phyloP scores from a whole-genome alignment of 1,140 invertebrate genomes.

The Papilio polytes region DNA sequence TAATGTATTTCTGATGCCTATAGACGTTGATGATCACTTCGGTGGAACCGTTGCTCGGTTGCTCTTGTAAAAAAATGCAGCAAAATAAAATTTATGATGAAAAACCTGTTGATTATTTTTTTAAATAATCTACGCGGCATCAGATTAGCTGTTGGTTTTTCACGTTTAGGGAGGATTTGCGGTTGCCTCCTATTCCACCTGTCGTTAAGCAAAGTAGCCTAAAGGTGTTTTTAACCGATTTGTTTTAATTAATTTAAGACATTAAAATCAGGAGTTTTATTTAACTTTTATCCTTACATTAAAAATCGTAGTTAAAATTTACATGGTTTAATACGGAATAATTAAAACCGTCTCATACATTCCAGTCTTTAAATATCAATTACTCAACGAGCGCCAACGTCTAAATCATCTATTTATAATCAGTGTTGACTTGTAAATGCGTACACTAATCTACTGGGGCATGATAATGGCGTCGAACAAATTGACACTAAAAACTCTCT shows the following conservation, averaged over 20 bases:
- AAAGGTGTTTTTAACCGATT: not conserved
- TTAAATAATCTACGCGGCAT: not conserved
- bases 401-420: conserved; percentile 49
- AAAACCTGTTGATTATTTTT: not conserved
- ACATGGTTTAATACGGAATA: not conserved
- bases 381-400: conserved; percentile 44
- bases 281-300: no score
- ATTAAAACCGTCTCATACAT: conserved; percentile 30
- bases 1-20: no score
- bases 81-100: no score
- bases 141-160: not conserved
- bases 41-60: no score
- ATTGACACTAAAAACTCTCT: conserved; percentile 17
- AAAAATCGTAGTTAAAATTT: no score
- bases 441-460: conserved; percentile 44
- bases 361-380: conserved; percentile 48
- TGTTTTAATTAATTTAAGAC: no score
- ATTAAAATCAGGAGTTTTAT: no score
- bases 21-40: no score
- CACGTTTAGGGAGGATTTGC: not conserved
- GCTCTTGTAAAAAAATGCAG: no score
- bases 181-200: conserved; percentile 1
- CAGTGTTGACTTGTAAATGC: conserved; percentile 46
- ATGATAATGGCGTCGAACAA: conserved; percentile 45
- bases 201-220: not conserved